phyloP scores from a whole-genome alignment of 2,888 invertebrate genomes.

The Cacoxenus indagator region DNA sequence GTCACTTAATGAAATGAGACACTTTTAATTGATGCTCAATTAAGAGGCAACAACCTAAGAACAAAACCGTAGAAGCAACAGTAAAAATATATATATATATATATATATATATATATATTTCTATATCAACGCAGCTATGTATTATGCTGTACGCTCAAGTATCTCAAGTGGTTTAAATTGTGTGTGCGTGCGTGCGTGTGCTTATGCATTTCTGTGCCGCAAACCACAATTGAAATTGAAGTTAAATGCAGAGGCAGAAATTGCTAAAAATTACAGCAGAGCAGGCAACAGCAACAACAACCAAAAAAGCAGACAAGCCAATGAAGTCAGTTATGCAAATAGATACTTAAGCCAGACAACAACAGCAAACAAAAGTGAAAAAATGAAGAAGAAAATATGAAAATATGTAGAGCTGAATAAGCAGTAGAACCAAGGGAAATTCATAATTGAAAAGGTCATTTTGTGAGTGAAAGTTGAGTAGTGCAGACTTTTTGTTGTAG shows the following conservation, averaged over 20 bases:
- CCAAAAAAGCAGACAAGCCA: background rate
- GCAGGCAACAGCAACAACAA: background rate
- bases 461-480: background rate
- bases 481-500: background rate
- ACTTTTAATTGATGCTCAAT: conserved; percentile 61
- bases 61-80: background rate
- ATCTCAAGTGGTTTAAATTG: too few species aligned
- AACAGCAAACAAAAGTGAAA: background rate
- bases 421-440: background rate
- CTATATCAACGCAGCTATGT: too few species aligned
- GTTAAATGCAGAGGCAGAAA: too few species aligned
- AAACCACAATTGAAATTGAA: too few species aligned
- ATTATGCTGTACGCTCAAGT: too few species aligned
- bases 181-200: too few species aligned
- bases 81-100: too few species aligned
- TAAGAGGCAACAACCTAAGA: conserved; percentile 36
- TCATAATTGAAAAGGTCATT: conserved; percentile 14
- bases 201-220: too few species aligned
- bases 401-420: background rate
- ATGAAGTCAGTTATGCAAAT: conserved; percentile 1
- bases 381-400: background rate
- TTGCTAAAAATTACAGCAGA: background rate
- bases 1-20: conserved; percentile 55
- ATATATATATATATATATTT: too few species aligned
- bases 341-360: background rate